These are phyloP conservation scores for Thereva nobilitata DNA, from an alignment of 2,888 invertebrate species.

Conservation along the genomic window DNA sequence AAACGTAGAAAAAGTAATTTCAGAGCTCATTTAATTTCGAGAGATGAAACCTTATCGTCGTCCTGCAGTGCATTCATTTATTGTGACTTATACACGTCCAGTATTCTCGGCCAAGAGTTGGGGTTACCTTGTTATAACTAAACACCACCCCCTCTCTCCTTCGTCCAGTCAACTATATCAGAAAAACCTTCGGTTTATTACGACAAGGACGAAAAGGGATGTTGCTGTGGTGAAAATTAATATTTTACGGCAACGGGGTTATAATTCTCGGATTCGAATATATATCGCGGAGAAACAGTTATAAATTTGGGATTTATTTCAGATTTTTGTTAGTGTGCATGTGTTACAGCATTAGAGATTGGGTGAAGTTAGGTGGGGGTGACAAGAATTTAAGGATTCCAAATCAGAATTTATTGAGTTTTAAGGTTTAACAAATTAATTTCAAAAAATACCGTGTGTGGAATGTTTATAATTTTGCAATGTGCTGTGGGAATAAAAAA, in stretches of 20 bases:
- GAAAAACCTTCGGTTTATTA: conserved; percentile 2
- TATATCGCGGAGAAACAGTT: background rate
- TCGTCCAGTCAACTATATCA: conserved; percentile 7
- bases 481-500: no score
- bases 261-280: conserved; percentile 25
- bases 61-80: conserved; percentile 42
- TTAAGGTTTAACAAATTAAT: background rate
- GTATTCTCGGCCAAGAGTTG: conserved; percentile 11
- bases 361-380: background rate
- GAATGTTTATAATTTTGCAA: no score
- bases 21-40: conserved; percentile 47
- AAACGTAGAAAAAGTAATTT: conserved; percentile 44
- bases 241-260: conserved; percentile 25
- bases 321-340: no score
- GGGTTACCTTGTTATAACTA: conserved; percentile 12
- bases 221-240: conserved; percentile 21
- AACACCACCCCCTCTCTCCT: background rate
- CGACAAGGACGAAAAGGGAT: conserved; percentile 3
- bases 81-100: conserved; percentile 22
- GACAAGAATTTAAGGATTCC: conserved; percentile 1
- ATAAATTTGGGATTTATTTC: no score
- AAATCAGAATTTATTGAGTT: conserved; percentile 8
- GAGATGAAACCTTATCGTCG: conserved; percentile 46
- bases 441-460: no score
- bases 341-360: no score